phyloP scores from a whole-genome alignment of 2,888 invertebrate genomes.

The Pinctada fucata region DNA sequence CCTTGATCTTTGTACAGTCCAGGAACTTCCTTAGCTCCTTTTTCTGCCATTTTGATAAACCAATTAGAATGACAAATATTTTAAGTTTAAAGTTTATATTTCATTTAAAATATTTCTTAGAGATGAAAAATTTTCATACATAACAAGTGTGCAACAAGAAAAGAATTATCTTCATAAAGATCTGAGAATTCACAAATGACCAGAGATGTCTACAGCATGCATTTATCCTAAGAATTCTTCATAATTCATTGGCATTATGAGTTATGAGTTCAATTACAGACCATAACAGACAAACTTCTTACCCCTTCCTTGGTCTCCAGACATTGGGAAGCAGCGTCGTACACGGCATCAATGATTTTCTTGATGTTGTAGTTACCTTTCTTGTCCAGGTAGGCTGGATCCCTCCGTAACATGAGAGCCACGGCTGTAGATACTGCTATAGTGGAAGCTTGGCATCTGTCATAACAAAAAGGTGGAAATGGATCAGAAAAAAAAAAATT shows the following conservation, averaged over 20 bases:
- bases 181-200: too few species aligned
- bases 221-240: too few species aligned
- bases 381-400: slow-evolving; percentile 38
- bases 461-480: neutral
- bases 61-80: too few species aligned
- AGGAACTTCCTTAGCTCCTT: slow-evolving; percentile 28
- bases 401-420: slow-evolving; percentile 57
- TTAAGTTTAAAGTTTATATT: too few species aligned
- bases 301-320: slow-evolving; percentile 34
- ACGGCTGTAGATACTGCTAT: slow-evolving; percentile 64
- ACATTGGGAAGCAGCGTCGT: slow-evolving; percentile 30
- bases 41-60: slow-evolving; percentile 13
- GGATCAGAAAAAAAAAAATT: neutral
- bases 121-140: too few species aligned
- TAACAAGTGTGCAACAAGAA: too few species aligned
- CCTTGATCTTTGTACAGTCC: slow-evolving; percentile 31
- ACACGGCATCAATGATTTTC: slow-evolving; percentile 25
- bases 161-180: too few species aligned
- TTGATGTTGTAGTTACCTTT: slow-evolving; percentile 20
- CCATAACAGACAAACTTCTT: neutral
- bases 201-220: too few species aligned
- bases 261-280: neutral
- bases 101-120: too few species aligned
- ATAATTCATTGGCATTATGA: too few species aligned
- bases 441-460: slow-evolving; percentile 64